phyloP scores from a whole-genome alignment of 92 coral and sea anemone genomes.

The Heliopora coerulea region DNA sequence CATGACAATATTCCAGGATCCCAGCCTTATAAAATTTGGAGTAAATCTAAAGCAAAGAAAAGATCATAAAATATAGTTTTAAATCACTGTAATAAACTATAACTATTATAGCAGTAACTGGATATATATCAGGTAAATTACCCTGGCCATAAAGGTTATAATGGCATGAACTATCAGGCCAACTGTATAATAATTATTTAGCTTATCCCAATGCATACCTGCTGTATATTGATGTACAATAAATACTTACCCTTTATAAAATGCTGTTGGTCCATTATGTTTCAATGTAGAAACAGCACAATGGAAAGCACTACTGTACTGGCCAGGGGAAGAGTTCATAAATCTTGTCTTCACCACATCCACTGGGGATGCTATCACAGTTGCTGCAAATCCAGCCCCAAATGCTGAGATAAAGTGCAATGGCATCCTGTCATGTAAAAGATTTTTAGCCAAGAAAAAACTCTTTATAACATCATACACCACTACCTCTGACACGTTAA shows the following conservation, averaged over 20 bases:
- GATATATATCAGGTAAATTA: too few relatives aligned
- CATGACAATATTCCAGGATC: constrained; percentile 97
- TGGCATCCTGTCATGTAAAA: constrained; percentile 81
- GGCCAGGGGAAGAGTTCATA: constrained; percentile 95
- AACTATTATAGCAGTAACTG: too few relatives aligned
- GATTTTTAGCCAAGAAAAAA: constrained; percentile 67
- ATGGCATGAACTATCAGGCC: too few relatives aligned
- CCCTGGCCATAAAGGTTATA: too few relatives aligned
- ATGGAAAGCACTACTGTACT: constrained; percentile 88
- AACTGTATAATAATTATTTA: too few relatives aligned
- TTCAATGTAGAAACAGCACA: constrained; percentile 81
- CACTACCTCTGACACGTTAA: constrained; percentile 88
- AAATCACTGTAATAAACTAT: too few relatives aligned
- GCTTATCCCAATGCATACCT: too few relatives aligned
- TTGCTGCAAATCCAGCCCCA: constrained; percentile 99
- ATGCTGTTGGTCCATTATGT: constrained; percentile 95
- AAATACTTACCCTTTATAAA: constrained; percentile 88
- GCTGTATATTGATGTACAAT: too few relatives aligned
- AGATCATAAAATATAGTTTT: too few relatives aligned
- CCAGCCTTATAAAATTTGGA: constrained; percentile 94
- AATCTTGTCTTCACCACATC: constrained; percentile 99
- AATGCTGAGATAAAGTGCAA: constrained; percentile 96
- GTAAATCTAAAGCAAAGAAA: constrained; percentile 64
- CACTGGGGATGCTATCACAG: constrained; percentile 93
- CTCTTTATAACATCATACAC: constrained; percentile 91